phyloP scores from a whole-genome alignment of 2,888 invertebrate species.

The Drosophila austrosaltans region DNA sequence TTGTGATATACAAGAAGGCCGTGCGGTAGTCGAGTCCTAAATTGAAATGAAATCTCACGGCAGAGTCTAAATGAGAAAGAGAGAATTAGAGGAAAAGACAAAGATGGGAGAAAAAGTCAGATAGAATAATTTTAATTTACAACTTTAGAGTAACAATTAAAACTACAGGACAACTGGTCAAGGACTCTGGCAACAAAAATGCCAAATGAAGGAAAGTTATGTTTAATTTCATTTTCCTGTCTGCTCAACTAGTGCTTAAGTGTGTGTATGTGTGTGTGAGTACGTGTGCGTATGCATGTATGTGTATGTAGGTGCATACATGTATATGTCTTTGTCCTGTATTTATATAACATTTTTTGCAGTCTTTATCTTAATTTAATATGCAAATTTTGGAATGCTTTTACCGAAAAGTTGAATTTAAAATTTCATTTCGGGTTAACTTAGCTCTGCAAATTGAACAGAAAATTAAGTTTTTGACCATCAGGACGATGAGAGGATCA shows the following conservation, averaged over 20 bases:
- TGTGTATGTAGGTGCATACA: conserved; percentile 7
- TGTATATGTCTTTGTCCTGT: conserved; percentile 5
- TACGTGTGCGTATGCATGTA: conserved; percentile 16
- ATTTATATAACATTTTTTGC: conserved; percentile 56
- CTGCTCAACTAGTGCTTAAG: conserved; percentile 17
- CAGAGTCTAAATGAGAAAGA: conserved; percentile 86
- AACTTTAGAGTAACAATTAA: conserved; percentile 63
- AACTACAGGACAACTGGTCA: conserved; percentile 60
- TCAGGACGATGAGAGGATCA: conserved; percentile 8
- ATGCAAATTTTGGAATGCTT: conserved; percentile 68
- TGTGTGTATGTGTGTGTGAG: conserved; percentile 17
- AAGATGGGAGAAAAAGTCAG: not conserved
- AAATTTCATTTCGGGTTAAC: conserved; percentile 46
- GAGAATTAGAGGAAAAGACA: conserved; percentile 8
- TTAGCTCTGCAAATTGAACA: conserved; percentile 58
- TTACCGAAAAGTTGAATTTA: conserved; percentile 59
- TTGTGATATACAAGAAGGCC: conserved; percentile 95
- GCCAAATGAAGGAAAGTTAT: conserved; percentile 50
- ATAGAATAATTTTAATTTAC: conserved; percentile 46
- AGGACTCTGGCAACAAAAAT: conserved; percentile 31
- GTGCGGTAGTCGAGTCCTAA: conserved; percentile 93
- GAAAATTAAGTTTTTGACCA: conserved; percentile 59
- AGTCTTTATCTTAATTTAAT: conserved; percentile 63
- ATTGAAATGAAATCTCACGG: conserved; percentile 94
- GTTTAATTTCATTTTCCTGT: conserved; percentile 61